phyloP scores from a whole-genome alignment of 37 sponge, comb jelly and placozoan species.

The Aphrocallistes beatrix region DNA sequence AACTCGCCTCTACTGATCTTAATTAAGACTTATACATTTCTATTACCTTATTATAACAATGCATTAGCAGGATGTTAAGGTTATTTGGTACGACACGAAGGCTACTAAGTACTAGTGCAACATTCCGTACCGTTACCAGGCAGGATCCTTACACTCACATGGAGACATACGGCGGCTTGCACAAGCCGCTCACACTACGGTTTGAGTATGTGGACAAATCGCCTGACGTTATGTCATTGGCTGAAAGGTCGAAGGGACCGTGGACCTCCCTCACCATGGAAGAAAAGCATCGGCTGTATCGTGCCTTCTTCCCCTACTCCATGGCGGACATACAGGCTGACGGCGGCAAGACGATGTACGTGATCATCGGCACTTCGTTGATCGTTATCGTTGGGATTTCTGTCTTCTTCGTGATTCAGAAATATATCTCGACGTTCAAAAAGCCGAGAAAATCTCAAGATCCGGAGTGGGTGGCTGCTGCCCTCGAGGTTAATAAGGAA shows the following conservation, averaged over 20 bases:
- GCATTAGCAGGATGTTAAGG: not conserved
- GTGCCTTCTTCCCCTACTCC: not conserved
- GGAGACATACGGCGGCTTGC: not conserved
- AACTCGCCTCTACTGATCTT: too few species aligned
- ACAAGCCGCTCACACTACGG: not conserved
- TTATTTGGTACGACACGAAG: not conserved
- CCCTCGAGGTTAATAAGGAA: not conserved
- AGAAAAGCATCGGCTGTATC: not conserved
- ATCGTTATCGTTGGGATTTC: not conserved
- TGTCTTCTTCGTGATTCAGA: not conserved
- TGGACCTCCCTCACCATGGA: not conserved
- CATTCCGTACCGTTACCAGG: not conserved
- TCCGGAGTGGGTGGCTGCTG: not conserved
- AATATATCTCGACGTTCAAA: not conserved
- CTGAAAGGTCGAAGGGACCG: not conserved
- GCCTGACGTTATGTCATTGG: not conserved
- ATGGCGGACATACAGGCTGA: not conserved
- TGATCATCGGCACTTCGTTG: not conserved
- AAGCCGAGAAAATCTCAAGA: not conserved
- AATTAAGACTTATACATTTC: too few species aligned
- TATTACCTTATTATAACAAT: too few species aligned
- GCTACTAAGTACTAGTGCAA: not conserved
- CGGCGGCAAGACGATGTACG: not conserved
- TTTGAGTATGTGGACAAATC: not conserved
- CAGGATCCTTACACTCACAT: not conserved